Percentiles rank a stretch among this genome's conserved stretches.
Evolutionary conservation across 2,797 vertebrate species (phyloP).

Genomic region (Epinephelus awoara): DNA sequence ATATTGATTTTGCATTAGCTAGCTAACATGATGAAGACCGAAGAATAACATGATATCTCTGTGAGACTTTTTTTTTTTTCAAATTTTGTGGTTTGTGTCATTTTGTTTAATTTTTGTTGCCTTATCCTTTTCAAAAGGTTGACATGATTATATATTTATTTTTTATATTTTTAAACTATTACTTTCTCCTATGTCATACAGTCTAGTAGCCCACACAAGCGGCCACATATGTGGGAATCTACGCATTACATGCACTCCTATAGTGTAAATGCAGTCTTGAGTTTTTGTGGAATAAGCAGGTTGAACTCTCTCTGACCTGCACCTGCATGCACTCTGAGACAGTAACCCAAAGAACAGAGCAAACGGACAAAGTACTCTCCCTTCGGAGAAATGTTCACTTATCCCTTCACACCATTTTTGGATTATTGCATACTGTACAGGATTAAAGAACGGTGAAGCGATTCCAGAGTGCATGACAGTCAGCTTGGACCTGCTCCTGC

Average conservation of each 20-base stretch:
- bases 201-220: background rate
- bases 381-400: conserved; percentile 27
- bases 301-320: conserved; percentile 44
- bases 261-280: background rate
- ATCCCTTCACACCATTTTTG: conserved; percentile 40
- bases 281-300: background rate
- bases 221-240: background rate
- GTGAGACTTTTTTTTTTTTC: too few relatives aligned
- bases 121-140: too few relatives aligned
- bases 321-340: conserved; percentile 16
- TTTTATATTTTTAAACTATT: too few relatives aligned
- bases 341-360: background rate
- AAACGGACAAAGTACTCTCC: conserved; percentile 24
- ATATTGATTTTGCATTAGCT: too few relatives aligned
- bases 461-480: conserved; percentile 11
- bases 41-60: too few relatives aligned
- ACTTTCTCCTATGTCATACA: too few relatives aligned
- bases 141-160: too few relatives aligned
- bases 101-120: too few relatives aligned
- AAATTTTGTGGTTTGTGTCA: too few relatives aligned
- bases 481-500: conserved; percentile 27
- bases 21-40: too few relatives aligned
- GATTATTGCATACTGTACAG: conserved; percentile 56
- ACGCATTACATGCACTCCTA: background rate
- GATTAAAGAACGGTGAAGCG: conserved; percentile 45